Base-by-base conservation (phyloP, 2,797 vertebrate genomes). In the Pampus argenteus region DNA sequence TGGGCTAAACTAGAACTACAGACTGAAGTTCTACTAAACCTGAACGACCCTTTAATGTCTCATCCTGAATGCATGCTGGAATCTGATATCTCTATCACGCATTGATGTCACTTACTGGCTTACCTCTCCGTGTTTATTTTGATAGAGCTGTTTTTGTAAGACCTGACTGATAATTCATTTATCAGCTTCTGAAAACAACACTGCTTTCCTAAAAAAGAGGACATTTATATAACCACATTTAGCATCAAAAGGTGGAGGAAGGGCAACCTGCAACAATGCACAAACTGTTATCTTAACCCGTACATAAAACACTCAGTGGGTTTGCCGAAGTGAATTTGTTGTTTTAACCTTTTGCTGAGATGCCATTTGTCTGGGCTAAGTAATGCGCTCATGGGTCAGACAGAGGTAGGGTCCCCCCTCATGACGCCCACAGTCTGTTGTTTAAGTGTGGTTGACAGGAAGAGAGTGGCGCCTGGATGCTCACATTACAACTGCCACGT, bases 331-430 rank as follows among this genome's bases (percentile, higher is more conserved):
- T 83, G 62, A 56, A 66, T 70, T 70, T 91, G 92, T 91, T 92
- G 72, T 76, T 87, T 81, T 91, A 94, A 91, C 90, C 86, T 89
- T 36, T 84, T 67, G 66, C 79, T 64, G 61, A 38, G 70, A 48
- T 79, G 63, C 68, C 71, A 71, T 92, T 90, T 88, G 74, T 91
- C 87, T 86, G 69, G 36, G 42, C 56, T 77, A 63, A 90, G 74
- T 86, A 78, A 87, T 60, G 78, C 59, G 74, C 74, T 79, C 66
- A 23, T 60, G 85, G 77, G 80, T 87, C 79, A 81, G 63, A 47
- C 73, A 67, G 81, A 72, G 78, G 79, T 78, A 69, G 66, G 66
- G 55, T 64, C 84, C 72, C 78, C 74, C 72, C 57, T 38, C 49
- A 29, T 65, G 57, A 78, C 17, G 20, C 25, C 31, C 25, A 20